Evolutionary conservation across 64 coral and sea anemone species (phyloP).

Genomic region (Montipora capricornis): DNA sequence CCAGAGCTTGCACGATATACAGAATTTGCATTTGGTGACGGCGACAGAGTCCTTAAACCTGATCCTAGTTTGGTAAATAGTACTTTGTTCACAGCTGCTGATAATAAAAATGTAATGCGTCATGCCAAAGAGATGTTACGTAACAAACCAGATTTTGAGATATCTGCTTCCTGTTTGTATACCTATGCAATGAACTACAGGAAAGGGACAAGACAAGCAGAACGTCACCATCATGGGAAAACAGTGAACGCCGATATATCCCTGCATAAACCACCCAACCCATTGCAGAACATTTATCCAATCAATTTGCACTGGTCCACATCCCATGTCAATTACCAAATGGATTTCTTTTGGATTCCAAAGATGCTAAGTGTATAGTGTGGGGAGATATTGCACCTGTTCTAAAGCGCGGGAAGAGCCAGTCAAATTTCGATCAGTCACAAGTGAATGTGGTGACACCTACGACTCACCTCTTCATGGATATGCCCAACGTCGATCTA

Average conservation of each 20-base stretch:
- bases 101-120: conserved; percentile 62
- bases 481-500: neutral
- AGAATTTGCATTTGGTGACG: neutral
- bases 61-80: conserved; percentile 35
- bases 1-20: conserved; percentile 55
- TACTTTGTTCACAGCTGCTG: conserved; percentile 48
- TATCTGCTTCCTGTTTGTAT: conserved; percentile 65
- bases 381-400: conserved; percentile 61
- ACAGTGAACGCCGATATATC: conserved; percentile 48
- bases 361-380: conserved; percentile 52
- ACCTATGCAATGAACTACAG: conserved; percentile 56
- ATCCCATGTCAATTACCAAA: conserved; percentile 45
- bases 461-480: conserved; percentile 67
- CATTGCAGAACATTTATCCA: neutral
- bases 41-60: conserved; percentile 63
- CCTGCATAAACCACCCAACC: conserved; percentile 62
- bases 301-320: conserved; percentile 58
- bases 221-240: conserved; percentile 48
- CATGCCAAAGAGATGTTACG: conserved; percentile 41
- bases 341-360: conserved; percentile 25
- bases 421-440: conserved; percentile 39
- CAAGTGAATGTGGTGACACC: conserved; percentile 30
- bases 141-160: conserved; percentile 12
- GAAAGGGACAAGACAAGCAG: conserved; percentile 70
- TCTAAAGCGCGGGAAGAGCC: neutral